These are phyloP conservation scores for Rotaria sp. DNA, from an alignment of 2,888 invertebrate species.

Conservation along the genomic window DNA sequence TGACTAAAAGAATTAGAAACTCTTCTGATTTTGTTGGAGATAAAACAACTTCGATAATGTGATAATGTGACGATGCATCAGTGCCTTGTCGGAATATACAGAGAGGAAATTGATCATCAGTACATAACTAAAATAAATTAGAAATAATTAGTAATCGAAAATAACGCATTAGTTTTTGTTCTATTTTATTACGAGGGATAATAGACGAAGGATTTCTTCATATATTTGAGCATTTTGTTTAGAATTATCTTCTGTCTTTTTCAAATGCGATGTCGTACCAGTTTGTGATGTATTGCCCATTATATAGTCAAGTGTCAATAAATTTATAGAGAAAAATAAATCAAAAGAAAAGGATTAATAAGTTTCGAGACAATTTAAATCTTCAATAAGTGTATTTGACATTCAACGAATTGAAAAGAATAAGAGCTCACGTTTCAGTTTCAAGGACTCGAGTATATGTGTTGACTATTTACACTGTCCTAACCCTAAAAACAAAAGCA, in stretches of 20 bases:
- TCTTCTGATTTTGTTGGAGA: not conserved
- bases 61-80: not conserved
- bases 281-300: not conserved
- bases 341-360: not conserved
- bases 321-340: not conserved
- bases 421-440: not conserved
- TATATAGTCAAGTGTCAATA: not conserved
- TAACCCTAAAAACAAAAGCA: not conserved
- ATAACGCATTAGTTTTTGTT: no score
- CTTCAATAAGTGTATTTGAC: no score
- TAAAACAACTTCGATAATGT: not conserved
- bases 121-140: not conserved
- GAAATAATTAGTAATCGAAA: not conserved
- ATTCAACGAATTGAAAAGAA: no score
- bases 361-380: not conserved
- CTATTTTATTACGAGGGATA: not conserved
- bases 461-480: not conserved
- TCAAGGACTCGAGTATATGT: slow-evolving; percentile 1
- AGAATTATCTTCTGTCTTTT: not conserved
- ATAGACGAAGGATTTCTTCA: not conserved
- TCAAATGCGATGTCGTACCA: not conserved
- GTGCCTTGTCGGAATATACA: not conserved
- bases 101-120: not conserved
- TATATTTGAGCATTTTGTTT: not conserved
- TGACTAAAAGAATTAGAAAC: not conserved